Conservation (phyloP, 2,113 vertebrate genomes). For the Salminus brasiliensis region DNA sequence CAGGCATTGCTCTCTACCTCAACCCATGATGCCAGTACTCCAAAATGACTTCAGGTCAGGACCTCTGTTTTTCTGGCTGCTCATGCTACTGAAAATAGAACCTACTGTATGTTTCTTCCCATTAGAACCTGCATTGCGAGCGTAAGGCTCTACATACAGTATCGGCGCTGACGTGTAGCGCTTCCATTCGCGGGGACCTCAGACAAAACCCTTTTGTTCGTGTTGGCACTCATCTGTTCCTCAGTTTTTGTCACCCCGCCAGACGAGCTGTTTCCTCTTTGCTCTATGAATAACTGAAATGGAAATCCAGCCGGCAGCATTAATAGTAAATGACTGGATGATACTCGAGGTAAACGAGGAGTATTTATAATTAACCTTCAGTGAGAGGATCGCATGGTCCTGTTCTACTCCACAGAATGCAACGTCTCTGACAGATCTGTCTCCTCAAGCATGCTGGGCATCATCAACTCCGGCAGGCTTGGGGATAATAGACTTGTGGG, state of each 20-base stretch:
- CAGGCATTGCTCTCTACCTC: background rate
- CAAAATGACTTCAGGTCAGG: constrained; percentile 66
- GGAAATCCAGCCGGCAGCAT: constrained; percentile 62
- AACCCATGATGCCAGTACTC: constrained; percentile 25
- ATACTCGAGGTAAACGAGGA: constrained; percentile 36
- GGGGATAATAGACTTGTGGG: constrained; percentile 3
- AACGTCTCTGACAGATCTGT: constrained; percentile 35
- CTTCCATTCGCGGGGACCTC: background rate
- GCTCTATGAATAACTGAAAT: constrained; percentile 68
- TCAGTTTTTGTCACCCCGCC: constrained; percentile 42
- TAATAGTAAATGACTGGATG: constrained; percentile 40
- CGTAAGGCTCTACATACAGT: background rate
- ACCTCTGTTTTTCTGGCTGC: constrained; percentile 72
- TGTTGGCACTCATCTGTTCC: constrained; percentile 38
- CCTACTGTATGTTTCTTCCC: constrained; percentile 49
- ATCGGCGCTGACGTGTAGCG: background rate
- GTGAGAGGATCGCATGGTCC: constrained; percentile 13
- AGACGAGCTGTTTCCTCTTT: constrained; percentile 65
- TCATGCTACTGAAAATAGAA: constrained; percentile 72
- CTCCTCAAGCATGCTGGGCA: background rate
- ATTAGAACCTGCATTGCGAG: too few species aligned
- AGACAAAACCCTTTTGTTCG: constrained; percentile 6
- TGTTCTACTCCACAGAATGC: constrained; percentile 17
- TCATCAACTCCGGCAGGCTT: background rate
- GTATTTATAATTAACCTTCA: constrained; percentile 47